Conservation (phyloP, 64 coral and sea anemone genomes). For the Actinia equina region DNA sequence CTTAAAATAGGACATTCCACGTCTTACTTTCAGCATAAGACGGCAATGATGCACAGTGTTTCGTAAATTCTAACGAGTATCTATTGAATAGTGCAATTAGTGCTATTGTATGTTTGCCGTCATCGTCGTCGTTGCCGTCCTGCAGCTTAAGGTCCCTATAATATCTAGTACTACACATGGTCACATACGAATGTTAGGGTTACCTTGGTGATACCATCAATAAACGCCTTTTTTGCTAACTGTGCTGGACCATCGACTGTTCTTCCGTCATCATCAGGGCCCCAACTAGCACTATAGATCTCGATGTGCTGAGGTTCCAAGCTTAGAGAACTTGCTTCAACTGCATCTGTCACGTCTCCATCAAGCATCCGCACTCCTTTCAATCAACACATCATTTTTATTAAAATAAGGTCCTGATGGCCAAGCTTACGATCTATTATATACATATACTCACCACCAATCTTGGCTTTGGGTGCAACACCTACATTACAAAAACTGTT, state of each 20-base stretch:
- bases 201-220: conserved; percentile 78
- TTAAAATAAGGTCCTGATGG: background rate
- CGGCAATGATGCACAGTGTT: too few species aligned
- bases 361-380: conserved; percentile 96
- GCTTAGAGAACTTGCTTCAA: conserved; percentile 86
- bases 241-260: conserved; percentile 92
- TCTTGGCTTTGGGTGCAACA: conserved; percentile 60
- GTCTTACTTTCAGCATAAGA: too few species aligned
- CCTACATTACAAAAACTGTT: conserved; percentile 72
- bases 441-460: conserved; percentile 48
- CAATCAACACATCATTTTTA: background rate
- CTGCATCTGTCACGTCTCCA: conserved; percentile 96
- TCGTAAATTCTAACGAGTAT: too few species aligned
- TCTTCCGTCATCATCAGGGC: conserved; percentile 91
- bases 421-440: too few species aligned
- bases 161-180: background rate
- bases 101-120: too few species aligned
- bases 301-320: conserved; percentile 83
- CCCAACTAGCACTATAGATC: conserved; percentile 96
- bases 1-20: too few species aligned
- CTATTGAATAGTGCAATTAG: too few species aligned
- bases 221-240: conserved; percentile 80
- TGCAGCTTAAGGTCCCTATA: too few species aligned
- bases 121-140: too few species aligned
- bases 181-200: background rate